phyloP scores from a whole-genome alignment of 2,888 invertebrate genomes.

The Synanthedon tipuliformis region DNA sequence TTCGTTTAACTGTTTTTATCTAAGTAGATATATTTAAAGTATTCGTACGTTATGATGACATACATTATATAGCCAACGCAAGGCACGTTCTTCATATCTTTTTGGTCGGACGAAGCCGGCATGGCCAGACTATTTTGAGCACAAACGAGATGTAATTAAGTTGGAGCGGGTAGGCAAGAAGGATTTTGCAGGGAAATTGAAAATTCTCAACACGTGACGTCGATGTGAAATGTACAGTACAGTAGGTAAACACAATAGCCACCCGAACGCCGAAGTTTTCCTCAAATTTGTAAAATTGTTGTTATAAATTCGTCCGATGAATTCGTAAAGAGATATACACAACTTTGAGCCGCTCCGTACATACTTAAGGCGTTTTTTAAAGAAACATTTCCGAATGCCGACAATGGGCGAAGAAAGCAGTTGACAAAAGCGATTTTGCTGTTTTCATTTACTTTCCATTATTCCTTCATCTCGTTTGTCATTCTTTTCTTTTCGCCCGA shows the following conservation, averaged over 20 bases:
- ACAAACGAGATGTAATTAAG: not conserved
- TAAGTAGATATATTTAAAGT: too few species aligned
- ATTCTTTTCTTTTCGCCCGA: conserved; percentile 53
- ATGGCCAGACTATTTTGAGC: not conserved
- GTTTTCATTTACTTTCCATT: conserved; percentile 66
- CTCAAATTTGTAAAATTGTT: conserved; percentile 7
- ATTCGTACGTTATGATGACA: too few species aligned
- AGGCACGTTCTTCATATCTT: not conserved
- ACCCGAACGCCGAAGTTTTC: not conserved
- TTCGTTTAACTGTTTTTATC: too few species aligned
- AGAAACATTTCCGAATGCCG: conserved; percentile 36
- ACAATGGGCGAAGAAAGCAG: conserved; percentile 44
- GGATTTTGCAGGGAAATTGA: not conserved
- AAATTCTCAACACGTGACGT: conserved; percentile 2
- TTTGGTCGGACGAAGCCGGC: not conserved
- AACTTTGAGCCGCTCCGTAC: conserved; percentile 25
- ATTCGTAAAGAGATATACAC: conserved; percentile 25
- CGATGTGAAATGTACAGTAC: not conserved
- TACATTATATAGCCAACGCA: not conserved
- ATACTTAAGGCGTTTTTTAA: conserved; percentile 22
- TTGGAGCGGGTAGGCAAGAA: not conserved
- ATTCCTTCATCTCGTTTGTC: conserved; percentile 63
- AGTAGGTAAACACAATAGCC: not conserved
- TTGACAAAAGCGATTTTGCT: conserved; percentile 61
- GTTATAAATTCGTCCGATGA: conserved; percentile 17